Base-by-base conservation (phyloP, 2,113 vertebrate genomes). In the Chaetura pelagica region DNA sequence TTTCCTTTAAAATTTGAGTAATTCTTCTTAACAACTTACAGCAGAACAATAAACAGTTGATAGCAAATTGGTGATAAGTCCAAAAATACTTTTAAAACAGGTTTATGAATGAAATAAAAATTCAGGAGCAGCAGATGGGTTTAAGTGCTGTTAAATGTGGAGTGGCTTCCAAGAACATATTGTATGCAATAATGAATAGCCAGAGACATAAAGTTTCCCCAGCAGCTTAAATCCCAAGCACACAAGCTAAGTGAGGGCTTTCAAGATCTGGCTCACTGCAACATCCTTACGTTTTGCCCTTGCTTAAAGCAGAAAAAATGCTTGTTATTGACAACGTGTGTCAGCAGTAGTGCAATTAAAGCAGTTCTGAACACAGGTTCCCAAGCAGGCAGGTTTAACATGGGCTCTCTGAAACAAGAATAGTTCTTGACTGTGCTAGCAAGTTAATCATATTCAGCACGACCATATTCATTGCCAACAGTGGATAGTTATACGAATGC, bases 161-260 rank as follows among this genome's bases (percentile, higher is more conserved):
- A 95, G 84, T 81, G n/a, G 64, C 84, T 97, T 98, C 97, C 96
- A 98, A 98, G 97, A 97, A 98, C 97, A 97, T 80, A 96, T 86
- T 97, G 95, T 96, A 96, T 96, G 74, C 67, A 96, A 75, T 79
- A 95, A 91, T 86, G 90, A 95, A 97, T 81, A 95, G 78, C 83
- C 84, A 88, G 85, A 95, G 92, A 76, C 64, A 92, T 78, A 69
- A 67, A 95, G 48, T 93, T 96, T 94, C 83, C 94, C 58, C 90
- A 77, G 61, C 18, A 94, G 74, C 87, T 96, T 87, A 88, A 83
- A 94, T 68, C 54, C 78, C 89, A 48, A 90, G 82, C 35, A 5
- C 48, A 67, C 5, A 20, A 89, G 66, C 75, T 85, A 87, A 88
- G 78, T 30, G 63, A 85, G 12, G 9, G 67, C 75, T 94, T 85